Evolutionary conservation across 2,113 vertebrate genomes (phyloP).

Genomic region (Isurus oxyrinchus): DNA sequence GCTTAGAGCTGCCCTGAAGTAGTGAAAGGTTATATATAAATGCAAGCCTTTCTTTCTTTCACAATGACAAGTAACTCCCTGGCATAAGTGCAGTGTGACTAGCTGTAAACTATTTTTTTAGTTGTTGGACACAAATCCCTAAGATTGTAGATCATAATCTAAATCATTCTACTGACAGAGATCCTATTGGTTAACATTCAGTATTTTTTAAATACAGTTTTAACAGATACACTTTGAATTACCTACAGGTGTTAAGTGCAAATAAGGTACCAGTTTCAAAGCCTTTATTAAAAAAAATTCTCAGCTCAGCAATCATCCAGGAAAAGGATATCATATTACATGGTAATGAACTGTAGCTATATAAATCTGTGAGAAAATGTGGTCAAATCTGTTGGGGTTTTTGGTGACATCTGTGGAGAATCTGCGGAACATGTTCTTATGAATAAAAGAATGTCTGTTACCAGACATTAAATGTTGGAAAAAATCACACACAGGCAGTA

Average conservation of each 20-base stretch:
- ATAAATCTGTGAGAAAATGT: slow-evolving; percentile 21
- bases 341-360: background rate
- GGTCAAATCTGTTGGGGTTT: background rate
- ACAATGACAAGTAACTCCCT: background rate
- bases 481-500: background rate
- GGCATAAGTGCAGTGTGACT: background rate
- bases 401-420: slow-evolving; percentile 16
- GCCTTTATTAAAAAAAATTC: background rate
- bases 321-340: slow-evolving; percentile 9
- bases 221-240: background rate
- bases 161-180: background rate
- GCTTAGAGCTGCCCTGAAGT: too few relatives aligned
- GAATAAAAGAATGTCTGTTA: background rate
- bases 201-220: background rate
- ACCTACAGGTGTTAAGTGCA: background rate
- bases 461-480: background rate
- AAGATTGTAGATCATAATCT: background rate
- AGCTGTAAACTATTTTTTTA: background rate
- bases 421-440: background rate
- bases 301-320: too few relatives aligned
- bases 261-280: background rate
- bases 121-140: background rate
- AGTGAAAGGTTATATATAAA: background rate
- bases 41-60: background rate
- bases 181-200: background rate